Conservation (phyloP, 2,113 vertebrate genomes). For the Mustela nigripes region DNA sequence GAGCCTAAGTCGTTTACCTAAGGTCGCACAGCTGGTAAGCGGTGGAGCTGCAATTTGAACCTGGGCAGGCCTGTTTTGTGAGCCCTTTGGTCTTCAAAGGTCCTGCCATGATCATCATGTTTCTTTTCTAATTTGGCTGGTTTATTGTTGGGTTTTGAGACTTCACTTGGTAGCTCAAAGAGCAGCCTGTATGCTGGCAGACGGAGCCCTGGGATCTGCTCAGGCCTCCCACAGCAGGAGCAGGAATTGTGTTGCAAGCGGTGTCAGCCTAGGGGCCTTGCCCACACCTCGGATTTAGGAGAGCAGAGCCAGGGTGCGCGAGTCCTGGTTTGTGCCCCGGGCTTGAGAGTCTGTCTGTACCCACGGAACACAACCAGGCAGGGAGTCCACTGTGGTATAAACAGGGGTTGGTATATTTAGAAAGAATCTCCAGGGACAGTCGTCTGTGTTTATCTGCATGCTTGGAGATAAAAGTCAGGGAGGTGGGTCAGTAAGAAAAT, state of each 20-base stretch:
- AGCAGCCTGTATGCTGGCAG: neutral
- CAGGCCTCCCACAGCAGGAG: neutral
- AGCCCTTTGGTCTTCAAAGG: slow-evolving; percentile 26
- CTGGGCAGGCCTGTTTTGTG: neutral
- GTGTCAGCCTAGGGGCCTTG: neutral
- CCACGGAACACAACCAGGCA: slow-evolving; percentile 43
- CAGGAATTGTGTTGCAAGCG: neutral
- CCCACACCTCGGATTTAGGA: neutral
- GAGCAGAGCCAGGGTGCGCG: neutral
- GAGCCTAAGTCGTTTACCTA: neutral
- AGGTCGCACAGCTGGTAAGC: neutral
- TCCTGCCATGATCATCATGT: neutral
- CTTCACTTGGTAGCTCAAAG: neutral
- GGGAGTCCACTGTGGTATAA: slow-evolving; percentile 68
- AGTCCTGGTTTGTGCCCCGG: neutral
- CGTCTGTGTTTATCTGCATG: slow-evolving; percentile 77
- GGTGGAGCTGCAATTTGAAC: neutral
- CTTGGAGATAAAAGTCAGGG: slow-evolving; percentile 78
- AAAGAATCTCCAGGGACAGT: slow-evolving; percentile 78
- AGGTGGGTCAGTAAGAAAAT: slow-evolving; percentile 75
- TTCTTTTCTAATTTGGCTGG: slow-evolving; percentile 37
- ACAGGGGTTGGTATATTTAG: slow-evolving; percentile 83
- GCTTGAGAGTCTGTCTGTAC: slow-evolving; percentile 12
- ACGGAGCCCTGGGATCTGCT: neutral
- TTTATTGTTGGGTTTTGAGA: slow-evolving; percentile 13